These are phyloP conservation scores for Dryas iulia DNA, from an alignment of 1,140 invertebrate genomes.

Conservation along the genomic window DNA sequence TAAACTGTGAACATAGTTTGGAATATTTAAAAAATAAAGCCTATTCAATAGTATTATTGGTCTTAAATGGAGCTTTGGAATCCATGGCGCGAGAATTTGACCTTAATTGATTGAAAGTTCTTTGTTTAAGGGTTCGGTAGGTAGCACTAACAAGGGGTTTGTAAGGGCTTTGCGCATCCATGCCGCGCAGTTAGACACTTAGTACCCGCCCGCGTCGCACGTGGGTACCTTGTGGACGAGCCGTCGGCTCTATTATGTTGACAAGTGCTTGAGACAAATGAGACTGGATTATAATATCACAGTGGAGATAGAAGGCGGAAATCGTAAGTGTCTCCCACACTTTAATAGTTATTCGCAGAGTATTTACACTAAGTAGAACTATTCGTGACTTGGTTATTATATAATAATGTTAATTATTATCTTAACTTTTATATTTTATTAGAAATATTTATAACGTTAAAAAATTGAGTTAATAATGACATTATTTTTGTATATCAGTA, in stretches of 20 bases:
- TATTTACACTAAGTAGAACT: neutral
- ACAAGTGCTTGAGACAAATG: conserved; percentile 56
- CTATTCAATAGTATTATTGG: conserved; percentile 29
- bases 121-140: conserved; percentile 66
- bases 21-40: conserved; percentile 53
- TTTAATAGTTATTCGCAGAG: neutral
- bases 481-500: no score
- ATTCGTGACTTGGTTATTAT: neutral
- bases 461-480: no score
- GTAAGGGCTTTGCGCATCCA: conserved; percentile 65
- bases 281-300: conserved; percentile 43
- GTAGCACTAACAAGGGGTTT: conserved; percentile 64
- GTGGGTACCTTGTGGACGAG: conserved; percentile 52
- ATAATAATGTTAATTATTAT: neutral
- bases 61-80: conserved; percentile 17
- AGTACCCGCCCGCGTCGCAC: conserved; percentile 64
- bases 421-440: neutral
- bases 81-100: conserved; percentile 32
- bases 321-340: conserved; percentile 29
- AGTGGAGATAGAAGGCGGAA: conserved; percentile 28
- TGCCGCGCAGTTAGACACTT: conserved; percentile 62
- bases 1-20: conserved; percentile 60
- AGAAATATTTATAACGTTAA: neutral
- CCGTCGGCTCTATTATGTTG: conserved; percentile 62
- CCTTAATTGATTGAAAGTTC: conserved; percentile 67